These are phyloP conservation scores for Brachypalpus laphriformis DNA, from an alignment of 2,888 invertebrate species.

Conservation along the genomic window DNA sequence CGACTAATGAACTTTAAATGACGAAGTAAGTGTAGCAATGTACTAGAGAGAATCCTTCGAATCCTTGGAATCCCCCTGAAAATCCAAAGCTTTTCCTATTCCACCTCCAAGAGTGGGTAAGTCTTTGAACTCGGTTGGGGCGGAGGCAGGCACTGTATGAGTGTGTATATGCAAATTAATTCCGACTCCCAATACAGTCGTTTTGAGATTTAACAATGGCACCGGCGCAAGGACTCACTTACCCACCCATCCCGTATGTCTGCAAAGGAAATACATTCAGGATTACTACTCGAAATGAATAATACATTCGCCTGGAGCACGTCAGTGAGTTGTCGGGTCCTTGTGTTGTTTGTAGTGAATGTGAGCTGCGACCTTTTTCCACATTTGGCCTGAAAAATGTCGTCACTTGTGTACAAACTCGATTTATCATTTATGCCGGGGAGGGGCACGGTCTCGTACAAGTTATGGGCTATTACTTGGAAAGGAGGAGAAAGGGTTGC, in stretches of 20 bases:
- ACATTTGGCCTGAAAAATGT: constrained; percentile 62
- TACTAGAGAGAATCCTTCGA: constrained; percentile 50
- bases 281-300: constrained; percentile 71
- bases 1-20: constrained; percentile 72
- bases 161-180: constrained; percentile 66
- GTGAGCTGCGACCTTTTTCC: constrained; percentile 30
- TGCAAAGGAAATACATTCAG: constrained; percentile 71
- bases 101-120: constrained; percentile 30
- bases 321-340: constrained; percentile 29
- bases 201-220: constrained; percentile 68
- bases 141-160: constrained; percentile 36
- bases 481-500: constrained; percentile 14
- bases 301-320: constrained; percentile 71
- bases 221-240: constrained; percentile 58
- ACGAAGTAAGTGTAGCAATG: constrained; percentile 58
- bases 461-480: constrained; percentile 50
- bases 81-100: constrained; percentile 35
- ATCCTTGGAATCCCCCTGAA: constrained; percentile 19
- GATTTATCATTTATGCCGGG: constrained; percentile 65
- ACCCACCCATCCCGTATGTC: constrained; percentile 40
- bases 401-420: constrained; percentile 62
- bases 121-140: constrained; percentile 58
- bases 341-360: neutral
- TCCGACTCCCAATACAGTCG: constrained; percentile 66
- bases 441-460: constrained; percentile 24